These are phyloP conservation scores for Heterodera schachtii DNA, from an alignment of 1,140 invertebrate genomes.

Conservation along the genomic window DNA sequence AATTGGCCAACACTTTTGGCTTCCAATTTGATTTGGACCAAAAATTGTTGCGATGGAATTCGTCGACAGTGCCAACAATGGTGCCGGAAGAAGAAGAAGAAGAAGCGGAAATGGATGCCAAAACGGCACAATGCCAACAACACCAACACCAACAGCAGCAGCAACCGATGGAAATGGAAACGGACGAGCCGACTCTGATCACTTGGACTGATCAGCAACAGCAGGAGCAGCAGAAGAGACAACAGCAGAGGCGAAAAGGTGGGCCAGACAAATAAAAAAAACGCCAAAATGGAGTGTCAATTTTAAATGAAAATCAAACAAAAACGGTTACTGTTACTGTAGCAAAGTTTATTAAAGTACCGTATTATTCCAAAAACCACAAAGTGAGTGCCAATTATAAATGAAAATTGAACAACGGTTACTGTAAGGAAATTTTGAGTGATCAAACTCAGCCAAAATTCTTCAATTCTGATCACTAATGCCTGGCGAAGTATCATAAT, in stretches of 20 bases:
- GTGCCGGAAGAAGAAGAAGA: neutral
- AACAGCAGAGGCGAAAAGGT: neutral
- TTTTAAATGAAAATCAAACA: too few relatives aligned
- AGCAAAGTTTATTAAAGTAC: too few relatives aligned
- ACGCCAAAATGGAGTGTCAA: too few relatives aligned
- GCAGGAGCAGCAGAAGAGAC: neutral
- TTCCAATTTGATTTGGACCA: slow-evolving; percentile 26
- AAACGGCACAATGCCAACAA: neutral
- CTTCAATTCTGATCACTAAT: too few relatives aligned
- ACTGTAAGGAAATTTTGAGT: too few relatives aligned
- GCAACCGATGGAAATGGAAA: slow-evolving; percentile 5
- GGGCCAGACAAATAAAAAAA: neutral
- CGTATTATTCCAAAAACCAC: too few relatives aligned
- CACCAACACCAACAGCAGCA: too few relatives aligned
- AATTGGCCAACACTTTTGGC: slow-evolving; percentile 22
- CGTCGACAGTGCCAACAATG: neutral
- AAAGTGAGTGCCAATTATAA: too few relatives aligned
- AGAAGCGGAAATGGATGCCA: neutral
- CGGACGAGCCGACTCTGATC: neutral
- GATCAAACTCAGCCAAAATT: too few relatives aligned
- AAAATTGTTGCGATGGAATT: slow-evolving; percentile 1
- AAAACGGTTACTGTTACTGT: too few relatives aligned
- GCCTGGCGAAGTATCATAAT: too few relatives aligned
- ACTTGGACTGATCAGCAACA: neutral
- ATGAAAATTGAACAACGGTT: too few relatives aligned